Conservation (phyloP, 2,888 invertebrate genomes). For the Zaprionus bogoriensis region DNA sequence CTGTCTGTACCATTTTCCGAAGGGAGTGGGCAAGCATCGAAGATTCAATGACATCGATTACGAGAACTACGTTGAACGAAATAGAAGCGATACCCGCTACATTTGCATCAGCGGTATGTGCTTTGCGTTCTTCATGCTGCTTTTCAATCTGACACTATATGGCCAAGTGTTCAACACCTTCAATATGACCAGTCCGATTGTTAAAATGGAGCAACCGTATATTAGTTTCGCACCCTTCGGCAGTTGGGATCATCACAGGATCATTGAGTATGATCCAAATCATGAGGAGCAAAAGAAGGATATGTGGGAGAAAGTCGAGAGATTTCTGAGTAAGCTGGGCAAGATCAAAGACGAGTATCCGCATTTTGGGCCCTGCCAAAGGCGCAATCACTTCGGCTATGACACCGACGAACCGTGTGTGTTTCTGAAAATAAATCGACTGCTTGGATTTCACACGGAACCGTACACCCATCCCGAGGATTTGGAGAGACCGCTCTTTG, state of each 20-base stretch:
- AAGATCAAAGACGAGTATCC: accelerated
- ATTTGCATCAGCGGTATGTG: background rate
- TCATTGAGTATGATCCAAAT: constrained; percentile 28
- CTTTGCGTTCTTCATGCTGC: background rate
- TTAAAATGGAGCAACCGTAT: constrained; percentile 32
- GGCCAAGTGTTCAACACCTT: constrained; percentile 14
- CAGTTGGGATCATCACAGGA: background rate
- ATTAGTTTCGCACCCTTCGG: constrained; percentile 33
- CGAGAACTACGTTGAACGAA: no score
- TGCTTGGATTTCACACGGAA: constrained; percentile 45
- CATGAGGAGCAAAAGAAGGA: background rate
- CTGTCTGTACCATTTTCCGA: constrained; percentile 56
- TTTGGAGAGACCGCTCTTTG: background rate
- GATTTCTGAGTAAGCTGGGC: constrained; percentile 25
- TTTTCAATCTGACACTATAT: constrained; percentile 13
- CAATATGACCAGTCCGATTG: background rate
- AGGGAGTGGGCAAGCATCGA: background rate
- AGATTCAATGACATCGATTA: background rate
- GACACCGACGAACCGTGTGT: constrained; percentile 42
- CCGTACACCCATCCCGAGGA: constrained; percentile 18
- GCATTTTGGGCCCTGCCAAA: constrained; percentile 47
- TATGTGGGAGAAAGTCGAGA: background rate
- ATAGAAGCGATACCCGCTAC: constrained; percentile 7
- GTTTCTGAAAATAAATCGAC: constrained; percentile 57
- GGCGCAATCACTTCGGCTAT: constrained; percentile 36